Evolutionary conservation across 2,888 invertebrate genomes (phyloP).

Genomic region (Chromoteleia sp.): DNA sequence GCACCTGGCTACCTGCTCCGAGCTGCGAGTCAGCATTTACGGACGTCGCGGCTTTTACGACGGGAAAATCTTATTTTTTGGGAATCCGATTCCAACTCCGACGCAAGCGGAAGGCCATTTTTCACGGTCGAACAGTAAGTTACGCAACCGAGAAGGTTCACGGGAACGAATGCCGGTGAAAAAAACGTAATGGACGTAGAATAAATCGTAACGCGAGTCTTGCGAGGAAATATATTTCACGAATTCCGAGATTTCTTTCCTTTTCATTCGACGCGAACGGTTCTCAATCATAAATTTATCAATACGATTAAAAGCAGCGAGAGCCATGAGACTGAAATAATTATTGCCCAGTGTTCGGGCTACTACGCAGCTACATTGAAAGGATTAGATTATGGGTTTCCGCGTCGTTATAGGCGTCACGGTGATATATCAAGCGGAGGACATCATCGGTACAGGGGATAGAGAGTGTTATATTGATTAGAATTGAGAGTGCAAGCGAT

Average conservation of each 20-base stretch:
- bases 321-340: slow-evolving; percentile 55
- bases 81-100: too few relatives aligned
- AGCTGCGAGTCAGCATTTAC: slow-evolving; percentile 16
- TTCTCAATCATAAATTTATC: slow-evolving; percentile 55
- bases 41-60: slow-evolving; percentile 1
- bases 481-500: slow-evolving; percentile 51
- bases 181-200: not conserved
- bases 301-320: slow-evolving; percentile 47
- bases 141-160: too few relatives aligned
- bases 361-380: slow-evolving; percentile 34
- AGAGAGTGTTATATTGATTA: slow-evolving; percentile 46
- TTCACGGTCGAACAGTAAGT: too few relatives aligned
- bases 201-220: slow-evolving; percentile 6
- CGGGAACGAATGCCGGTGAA: too few relatives aligned
- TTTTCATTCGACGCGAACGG: not conserved
- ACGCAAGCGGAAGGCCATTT: too few relatives aligned
- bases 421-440: slow-evolving; percentile 50
- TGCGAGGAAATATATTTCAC: not conserved
- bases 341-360: slow-evolving; percentile 45
- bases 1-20: slow-evolving; percentile 80
- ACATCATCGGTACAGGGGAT: slow-evolving; percentile 14
- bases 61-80: slow-evolving; percentile 2
- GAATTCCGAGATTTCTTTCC: slow-evolving; percentile 1
- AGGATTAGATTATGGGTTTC: slow-evolving; percentile 61
- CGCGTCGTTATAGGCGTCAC: slow-evolving; percentile 54